Conservation (phyloP, 1,140 invertebrate genomes). For the Conopomorpha cramerella region DNA sequence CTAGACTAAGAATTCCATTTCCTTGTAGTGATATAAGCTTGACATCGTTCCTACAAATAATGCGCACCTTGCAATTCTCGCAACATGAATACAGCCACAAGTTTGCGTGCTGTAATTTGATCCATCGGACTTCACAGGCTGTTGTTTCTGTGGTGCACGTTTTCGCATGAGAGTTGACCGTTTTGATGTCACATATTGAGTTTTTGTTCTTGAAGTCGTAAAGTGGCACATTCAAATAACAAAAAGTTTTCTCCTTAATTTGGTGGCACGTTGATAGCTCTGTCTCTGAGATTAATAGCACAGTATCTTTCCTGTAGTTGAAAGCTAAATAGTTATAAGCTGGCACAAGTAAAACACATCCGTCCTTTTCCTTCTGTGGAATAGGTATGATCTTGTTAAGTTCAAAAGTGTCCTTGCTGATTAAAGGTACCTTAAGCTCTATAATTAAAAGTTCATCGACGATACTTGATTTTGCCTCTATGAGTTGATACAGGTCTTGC, state of each 20-base stretch:
- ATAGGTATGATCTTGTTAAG: neutral
- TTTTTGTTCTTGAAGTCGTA: too few relatives aligned
- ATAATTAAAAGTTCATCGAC: neutral
- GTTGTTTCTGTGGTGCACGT: neutral
- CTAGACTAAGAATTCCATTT: neutral
- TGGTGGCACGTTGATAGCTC: neutral
- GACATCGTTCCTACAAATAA: neutral
- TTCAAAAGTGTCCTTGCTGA: neutral
- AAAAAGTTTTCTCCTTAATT: neutral
- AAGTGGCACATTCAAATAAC: neutral
- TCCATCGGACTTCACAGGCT: neutral
- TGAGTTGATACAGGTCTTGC: neutral
- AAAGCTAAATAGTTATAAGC: neutral
- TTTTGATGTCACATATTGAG: too few relatives aligned
- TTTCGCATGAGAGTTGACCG: too few relatives aligned
- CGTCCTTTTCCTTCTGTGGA: neutral
- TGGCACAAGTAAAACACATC: neutral
- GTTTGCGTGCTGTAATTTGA: neutral
- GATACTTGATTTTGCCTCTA: neutral
- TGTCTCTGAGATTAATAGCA: neutral
- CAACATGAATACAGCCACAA: neutral
- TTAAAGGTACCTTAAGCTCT: neutral
- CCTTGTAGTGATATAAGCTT: neutral
- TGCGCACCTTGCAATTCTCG: too few relatives aligned
- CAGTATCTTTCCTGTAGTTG: neutral